Conservation (phyloP, 2,797 vertebrate species). For the Lycodopsis pacificus region DNA sequence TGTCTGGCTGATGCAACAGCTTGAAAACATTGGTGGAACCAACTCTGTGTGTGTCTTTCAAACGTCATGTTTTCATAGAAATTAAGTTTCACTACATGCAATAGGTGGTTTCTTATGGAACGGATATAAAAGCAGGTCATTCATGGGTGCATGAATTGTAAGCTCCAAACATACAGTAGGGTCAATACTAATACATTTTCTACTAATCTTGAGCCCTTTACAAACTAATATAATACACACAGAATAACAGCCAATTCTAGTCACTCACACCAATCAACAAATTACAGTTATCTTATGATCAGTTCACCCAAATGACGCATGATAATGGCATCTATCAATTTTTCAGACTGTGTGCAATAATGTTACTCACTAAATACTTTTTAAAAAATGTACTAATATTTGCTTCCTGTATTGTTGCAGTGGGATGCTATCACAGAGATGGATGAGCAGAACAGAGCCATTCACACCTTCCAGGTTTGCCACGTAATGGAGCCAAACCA, state of each 20-base stretch:
- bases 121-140: slow-evolving; percentile 10
- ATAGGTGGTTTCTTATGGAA: slow-evolving; percentile 23
- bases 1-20: slow-evolving; percentile 75
- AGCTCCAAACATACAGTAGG: not conserved
- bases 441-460: slow-evolving; percentile 96
- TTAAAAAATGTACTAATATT: not conserved
- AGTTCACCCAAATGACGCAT: not conserved
- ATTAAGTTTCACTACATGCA: slow-evolving; percentile 45
- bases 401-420: slow-evolving; percentile 72
- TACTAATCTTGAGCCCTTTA: not conserved
- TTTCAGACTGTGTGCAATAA: not conserved
- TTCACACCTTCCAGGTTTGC: slow-evolving; percentile 98
- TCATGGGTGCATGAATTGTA: not conserved
- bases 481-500: slow-evolving; percentile 99
- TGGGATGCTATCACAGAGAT: slow-evolving; percentile 99
- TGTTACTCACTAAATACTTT: not conserved
- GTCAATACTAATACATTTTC: not conserved
- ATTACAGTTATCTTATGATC: slow-evolving; percentile 8
- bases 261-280: not conserved
- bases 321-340: not conserved
- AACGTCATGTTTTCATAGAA: slow-evolving; percentile 59
- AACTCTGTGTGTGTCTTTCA: slow-evolving; percentile 45
- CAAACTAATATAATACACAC: not conserved
- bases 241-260: not conserved
- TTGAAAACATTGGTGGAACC: slow-evolving; percentile 68